These are phyloP conservation scores for Anser brachyrhynchus DNA, from an alignment of 2,113 vertebrate species.

Conservation along the genomic window DNA sequence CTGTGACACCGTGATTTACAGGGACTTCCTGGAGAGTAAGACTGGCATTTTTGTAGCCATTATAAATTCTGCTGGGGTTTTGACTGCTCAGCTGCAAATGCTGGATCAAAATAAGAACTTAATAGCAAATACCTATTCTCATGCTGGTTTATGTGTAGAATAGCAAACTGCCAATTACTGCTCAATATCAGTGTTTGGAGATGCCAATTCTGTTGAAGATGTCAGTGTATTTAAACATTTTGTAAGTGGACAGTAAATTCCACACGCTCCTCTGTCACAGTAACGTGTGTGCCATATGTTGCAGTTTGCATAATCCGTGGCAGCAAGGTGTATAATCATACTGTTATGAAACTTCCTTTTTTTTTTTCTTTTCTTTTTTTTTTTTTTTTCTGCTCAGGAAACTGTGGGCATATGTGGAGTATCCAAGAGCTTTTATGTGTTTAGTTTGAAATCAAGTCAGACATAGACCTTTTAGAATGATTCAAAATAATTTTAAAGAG, in stretches of 20 bases:
- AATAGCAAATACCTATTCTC: background rate
- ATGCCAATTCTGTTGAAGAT: background rate
- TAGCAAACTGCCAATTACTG: background rate
- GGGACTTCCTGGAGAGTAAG: background rate
- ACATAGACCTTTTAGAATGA: background rate
- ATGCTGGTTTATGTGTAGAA: background rate
- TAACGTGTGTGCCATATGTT: background rate
- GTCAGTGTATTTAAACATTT: background rate
- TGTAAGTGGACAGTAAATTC: background rate
- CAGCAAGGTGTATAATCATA: background rate
- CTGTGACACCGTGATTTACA: background rate
- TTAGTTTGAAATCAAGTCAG: background rate
- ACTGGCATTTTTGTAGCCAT: background rate
- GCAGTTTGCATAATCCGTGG: background rate
- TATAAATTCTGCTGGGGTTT: background rate
- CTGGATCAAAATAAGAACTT: background rate
- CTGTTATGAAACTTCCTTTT: background rate
- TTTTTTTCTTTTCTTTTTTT: background rate
- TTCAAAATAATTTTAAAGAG: background rate
- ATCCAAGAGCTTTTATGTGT: background rate
- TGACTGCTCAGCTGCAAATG: background rate
- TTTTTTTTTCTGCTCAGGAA: background rate
- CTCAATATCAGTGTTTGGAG: background rate
- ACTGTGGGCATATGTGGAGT: background rate
- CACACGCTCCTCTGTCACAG: background rate